Evolutionary conservation across 2,797 vertebrate genomes (phyloP), one percentile per base, ranked within the genome.

Genomic region (Falco concolor): DNA sequence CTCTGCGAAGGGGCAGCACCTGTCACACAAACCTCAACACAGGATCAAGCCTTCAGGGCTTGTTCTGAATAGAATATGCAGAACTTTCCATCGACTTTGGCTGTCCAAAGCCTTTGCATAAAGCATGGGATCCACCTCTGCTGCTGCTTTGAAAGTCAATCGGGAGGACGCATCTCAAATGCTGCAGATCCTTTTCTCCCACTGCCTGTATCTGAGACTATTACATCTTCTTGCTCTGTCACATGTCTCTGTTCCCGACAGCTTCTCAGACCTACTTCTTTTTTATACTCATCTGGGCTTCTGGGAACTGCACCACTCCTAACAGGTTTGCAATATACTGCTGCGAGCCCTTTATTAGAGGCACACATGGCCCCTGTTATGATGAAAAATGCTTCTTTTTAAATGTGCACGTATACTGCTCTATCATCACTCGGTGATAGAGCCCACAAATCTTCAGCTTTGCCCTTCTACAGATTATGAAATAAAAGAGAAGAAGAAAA

Each of bases 351-450:
- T 95, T 92, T 92, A 92, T 94, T 95, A 96, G 78, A 95, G 90
- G 68, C 75, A 94, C 87, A 97, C 95, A 95, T 97, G 96, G 95
- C 96, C 92, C 87, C 95, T 93, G 83, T 95, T 96, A 96, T 30
- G 93, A 97, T 95, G 92, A 94, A 96, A 95, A 95, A 97, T 96
- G 92, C 57, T 89, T 78, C 95, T 94, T 96, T 87, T 94, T 91
- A 95, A 94, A 93, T 54, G 86, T 2, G 47, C 92, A 77, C 47
- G 18, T 95, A 93, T 93, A 91, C 87, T 90, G 95, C 91, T 95
- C 96, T 96, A 95, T 95, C 96, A 96, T 96, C 96, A 95, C 93
- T 94, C 42, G 1, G 84, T 78, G 91, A 94, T 92, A 88, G 89
- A 92, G 87, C 89, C 73, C 84, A 96, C 96, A 95, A 95, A 96